Conservation (phyloP, 2,888 invertebrate genomes). For the Esperia sulphurella region DNA sequence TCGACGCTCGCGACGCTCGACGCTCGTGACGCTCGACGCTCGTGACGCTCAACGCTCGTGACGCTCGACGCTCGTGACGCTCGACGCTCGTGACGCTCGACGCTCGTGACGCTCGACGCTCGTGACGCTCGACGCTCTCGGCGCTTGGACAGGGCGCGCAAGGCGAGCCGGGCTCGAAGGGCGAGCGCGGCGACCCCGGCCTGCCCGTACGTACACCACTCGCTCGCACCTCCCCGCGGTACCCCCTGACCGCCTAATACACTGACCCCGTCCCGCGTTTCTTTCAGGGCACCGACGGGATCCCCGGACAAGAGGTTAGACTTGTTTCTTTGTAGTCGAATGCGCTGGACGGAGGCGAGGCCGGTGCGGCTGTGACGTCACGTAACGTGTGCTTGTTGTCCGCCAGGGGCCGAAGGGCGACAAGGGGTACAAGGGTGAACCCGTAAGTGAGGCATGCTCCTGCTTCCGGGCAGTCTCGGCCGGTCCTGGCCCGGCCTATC, state of each 20-base stretch:
- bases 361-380: background rate
- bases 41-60: no score
- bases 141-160: conserved; percentile 86
- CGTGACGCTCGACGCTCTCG: background rate
- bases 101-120: no score
- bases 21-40: no score
- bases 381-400: conserved; percentile 42
- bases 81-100: no score
- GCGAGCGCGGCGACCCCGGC: conserved; percentile 95
- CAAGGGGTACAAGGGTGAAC: conserved; percentile 91
- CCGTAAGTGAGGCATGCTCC: conserved; percentile 79
- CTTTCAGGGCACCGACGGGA: conserved; percentile 94
- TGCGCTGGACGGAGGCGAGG: no score
- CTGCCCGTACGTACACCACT: conserved; percentile 86
- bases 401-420: conserved; percentile 92
- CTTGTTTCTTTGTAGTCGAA: conserved; percentile 16
- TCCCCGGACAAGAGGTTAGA: conserved; percentile 94
- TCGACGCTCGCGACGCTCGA: background rate
- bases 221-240: background rate
- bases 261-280: background rate
- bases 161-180: conserved; percentile 94
- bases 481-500: background rate
- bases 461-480: background rate
- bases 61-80: no score
- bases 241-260: background rate